A percentile compares a stretch with the other conserved stretches of the same genome.
Evolutionary conservation across 2,888 invertebrate genomes (phyloP).

Genomic region (Metacarcinus magister): DNA sequence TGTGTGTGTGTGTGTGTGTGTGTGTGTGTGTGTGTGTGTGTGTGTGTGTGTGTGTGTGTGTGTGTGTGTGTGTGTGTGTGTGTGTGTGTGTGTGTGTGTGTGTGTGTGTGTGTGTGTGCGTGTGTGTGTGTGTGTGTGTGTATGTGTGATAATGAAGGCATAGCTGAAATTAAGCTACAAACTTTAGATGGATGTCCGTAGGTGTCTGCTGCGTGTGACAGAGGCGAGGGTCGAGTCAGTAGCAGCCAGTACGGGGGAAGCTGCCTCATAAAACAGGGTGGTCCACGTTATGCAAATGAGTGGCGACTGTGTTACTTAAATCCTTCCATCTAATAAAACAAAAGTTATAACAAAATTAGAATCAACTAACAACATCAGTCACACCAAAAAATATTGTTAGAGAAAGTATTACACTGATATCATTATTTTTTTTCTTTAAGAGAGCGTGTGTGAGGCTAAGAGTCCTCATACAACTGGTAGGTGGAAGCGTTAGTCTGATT

Average conservation of each 20-base stretch:
- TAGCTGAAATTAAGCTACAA: background rate
- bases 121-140: slow-evolving; percentile 31
- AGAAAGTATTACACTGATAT: background rate
- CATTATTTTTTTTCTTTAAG: background rate
- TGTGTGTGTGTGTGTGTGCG: background rate
- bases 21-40: no score
- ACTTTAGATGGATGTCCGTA: background rate
- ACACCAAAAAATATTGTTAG: background rate
- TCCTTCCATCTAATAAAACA: background rate
- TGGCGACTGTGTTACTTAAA: background rate
- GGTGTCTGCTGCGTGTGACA: background rate
- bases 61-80: no score
- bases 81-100: no score
- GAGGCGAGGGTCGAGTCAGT: background rate
- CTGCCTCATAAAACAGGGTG: background rate
- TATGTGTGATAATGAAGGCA: background rate
- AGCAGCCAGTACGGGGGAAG: background rate
- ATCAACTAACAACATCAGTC: background rate
- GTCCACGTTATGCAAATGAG: background rate
- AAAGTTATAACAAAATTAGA: no score
- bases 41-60: no score
- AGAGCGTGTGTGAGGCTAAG: background rate
- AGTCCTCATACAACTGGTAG: background rate
- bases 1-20: no score
- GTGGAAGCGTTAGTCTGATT: background rate